Base-by-base conservation (phyloP, 2,113 vertebrate genomes). In the Lophura nycthemera region DNA sequence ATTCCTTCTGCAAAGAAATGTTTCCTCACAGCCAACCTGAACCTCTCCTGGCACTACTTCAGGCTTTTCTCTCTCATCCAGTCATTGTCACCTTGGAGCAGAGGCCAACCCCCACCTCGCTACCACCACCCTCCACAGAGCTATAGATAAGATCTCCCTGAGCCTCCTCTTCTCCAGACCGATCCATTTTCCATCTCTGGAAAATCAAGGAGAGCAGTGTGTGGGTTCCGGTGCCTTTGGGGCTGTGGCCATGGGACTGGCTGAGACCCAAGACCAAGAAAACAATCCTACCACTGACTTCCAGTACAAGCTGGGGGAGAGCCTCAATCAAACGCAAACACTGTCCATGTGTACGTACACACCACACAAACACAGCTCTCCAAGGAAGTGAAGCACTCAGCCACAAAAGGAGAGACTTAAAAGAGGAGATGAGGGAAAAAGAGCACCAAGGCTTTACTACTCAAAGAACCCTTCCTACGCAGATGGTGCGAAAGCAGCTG, bases 341-440 rank as follows among this genome's bases (percentile, higher is more conserved):
- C 19, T 57, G 29, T 4, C 0, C 8, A 4, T 24, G 8, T 4
- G 25, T 11, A 9, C 24, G 8, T 0, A 22, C 5, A 32, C 27
- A 42, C 16, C 5, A 16, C 52, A 71, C 7, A 71, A 8, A 8
- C 20, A 71, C 6, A 76, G 67, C 5, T 64, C 61, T 20, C 42
- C 30, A 61, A 71, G 90, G 52, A n/a, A 79, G 48, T 1, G 16
- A 50, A 74, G 50, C 90, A 45, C 24, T 70, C 60, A 45, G 21
- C 10, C 18, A 45, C 21, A 70, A 60, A 65, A 60, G 20, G 24
- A 42, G 9, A 8, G 2, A 6, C 4, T 67, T 18, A 7, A 64
- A 50, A 48, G 36, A 18, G 2, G 30, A 66, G 18, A 21, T 18
- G 11, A 1, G 1, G 3, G 4, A 8, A 27, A 43, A 59, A 47